Base-by-base conservation (phyloP, 2,113 vertebrate species). In the Chaetops frenatus region DNA sequence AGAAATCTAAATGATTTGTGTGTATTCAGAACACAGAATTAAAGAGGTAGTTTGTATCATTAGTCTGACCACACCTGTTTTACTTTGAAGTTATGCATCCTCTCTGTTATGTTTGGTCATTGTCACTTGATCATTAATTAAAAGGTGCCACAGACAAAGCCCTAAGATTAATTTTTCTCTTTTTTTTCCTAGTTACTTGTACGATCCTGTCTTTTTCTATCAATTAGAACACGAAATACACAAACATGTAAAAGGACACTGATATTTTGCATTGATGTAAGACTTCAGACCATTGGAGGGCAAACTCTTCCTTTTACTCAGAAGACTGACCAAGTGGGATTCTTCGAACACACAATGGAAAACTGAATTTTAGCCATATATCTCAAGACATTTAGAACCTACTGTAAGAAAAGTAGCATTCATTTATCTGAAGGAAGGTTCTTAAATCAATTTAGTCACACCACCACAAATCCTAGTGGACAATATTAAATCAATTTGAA, bases 21-120 rank as follows among this genome's bases (percentile, higher is more conserved):
- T 93, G 54, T 90, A 92, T 85, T 95, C 90, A 95, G 92, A 96
- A 96, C 94, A 81, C 38, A 29, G 81, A 94, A 95, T 88, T 95
- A 81, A 95, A 85, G 58, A 81, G 54, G 40, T 44, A 76, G 24
- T 88, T 96, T 64, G 45, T 60, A 51, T 73, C 74, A 11, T 65
- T 74, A 90, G 31, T 67, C 62, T 81, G 50, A 82, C 81, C 61
- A 90, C 48, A 64, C 74, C 44, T 87, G 47, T 44, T 86, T 95
- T 66, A 54, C 73, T 92, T 73, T 31, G 10, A 92, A 88, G 24
- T 91, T 86, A 31, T 77, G 19, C 62, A 79, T 62, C 48, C 25
- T 83, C 14, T 80, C 66, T 40, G 16, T 77, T 90, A 50, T 29
- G 38, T 88, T 77, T 81, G 53, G 27, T 60, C 50, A 50, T 62